A percentile compares a stretch with the other conserved stretches of the same genome.
Conservation (phyloP, 2,113 vertebrate species). For the Oostethus manadensis region DNA sequence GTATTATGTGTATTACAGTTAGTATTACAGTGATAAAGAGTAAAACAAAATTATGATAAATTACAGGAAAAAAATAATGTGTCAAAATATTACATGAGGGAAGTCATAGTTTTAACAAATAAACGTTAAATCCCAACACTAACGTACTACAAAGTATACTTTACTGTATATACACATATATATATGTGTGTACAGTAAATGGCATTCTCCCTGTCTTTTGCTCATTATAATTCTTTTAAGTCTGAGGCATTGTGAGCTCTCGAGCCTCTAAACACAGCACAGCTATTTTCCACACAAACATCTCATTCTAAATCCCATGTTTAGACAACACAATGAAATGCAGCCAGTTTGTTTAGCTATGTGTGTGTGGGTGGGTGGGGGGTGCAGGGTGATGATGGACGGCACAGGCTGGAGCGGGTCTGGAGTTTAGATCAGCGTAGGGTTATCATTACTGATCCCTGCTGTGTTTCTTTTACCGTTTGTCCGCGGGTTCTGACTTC, state of each 20-base stretch:
- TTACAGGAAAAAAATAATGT: neutral
- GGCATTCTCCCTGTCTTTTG: conserved; percentile 29
- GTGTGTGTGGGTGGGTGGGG: conserved; percentile 7
- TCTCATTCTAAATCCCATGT: conserved; percentile 62
- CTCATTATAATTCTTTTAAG: conserved; percentile 46
- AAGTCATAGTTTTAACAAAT: neutral
- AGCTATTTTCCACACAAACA: conserved; percentile 62
- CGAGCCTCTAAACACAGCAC: conserved; percentile 39
- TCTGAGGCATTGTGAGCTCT: conserved; percentile 32
- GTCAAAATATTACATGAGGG: neutral
- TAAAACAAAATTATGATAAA: too few species aligned
- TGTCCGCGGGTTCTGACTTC: conserved; percentile 45
- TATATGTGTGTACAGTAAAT: conserved; percentile 1
- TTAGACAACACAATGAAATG: conserved; percentile 65
- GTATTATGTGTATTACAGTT: too few species aligned
- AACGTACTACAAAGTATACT: too few species aligned
- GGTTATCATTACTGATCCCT: conserved; percentile 62
- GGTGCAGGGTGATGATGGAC: conserved; percentile 49
- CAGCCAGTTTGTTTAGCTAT: conserved; percentile 45
- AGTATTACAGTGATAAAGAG: too few species aligned
- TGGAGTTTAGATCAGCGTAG: conserved; percentile 65
- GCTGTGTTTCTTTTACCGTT: conserved; percentile 55
- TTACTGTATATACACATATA: too few species aligned
- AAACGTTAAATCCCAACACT: neutral
- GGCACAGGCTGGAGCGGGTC: conserved; percentile 50